Base-by-base conservation (phyloP, 2,888 invertebrate species). In the Anthophora plumipes region DNA sequence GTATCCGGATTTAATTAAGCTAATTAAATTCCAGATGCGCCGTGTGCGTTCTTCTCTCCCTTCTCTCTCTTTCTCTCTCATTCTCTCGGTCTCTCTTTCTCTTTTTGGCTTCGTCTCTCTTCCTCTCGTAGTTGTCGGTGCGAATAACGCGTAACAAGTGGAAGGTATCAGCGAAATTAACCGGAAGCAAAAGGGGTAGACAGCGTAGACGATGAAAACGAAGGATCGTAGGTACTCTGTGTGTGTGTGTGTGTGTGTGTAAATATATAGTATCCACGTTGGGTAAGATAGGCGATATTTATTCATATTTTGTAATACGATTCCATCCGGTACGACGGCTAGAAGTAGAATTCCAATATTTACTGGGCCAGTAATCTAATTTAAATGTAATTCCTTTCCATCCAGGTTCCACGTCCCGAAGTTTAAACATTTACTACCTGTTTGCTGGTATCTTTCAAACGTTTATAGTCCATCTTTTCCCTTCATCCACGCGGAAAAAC, bases 1-100 rank as follows among this genome's bases (percentile, higher is more conserved):
- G 76, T 75, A 81, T 80, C 54, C 69, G 48, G 73, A 77, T 86
- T 86, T 83, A 85, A 86, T 86, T 87, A 86, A 87, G 80, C 80
- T 83, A 86, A 86, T 86, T 86, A 86, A 86, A 83, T 85, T 74
- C 74, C 83, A 22, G 71, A 81, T 67, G 71, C 77, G 67, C 68
- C 77, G 67, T 64, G 74, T 67, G 78, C 74, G 78, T 66, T 66
- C 37, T 20, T 20, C 11, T 12, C 8, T 31, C 31, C 4, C 31
- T 31, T 31, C 4, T 4, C 31, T 4, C 31, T 4, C 31, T 31
- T 31, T 31, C 31, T 31, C 31, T 1, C 4, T 31, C 4, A 31
- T 4, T 31, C 4, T 31, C 31, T 31, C 31, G n/a, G n/a, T 31
- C 4, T 4, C 31, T 31, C 2, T 31, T 31, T 4, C 31, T 31